phyloP scores from a whole-genome alignment of 2,797 vertebrate genomes.

The Rhodeus uyekii region DNA sequence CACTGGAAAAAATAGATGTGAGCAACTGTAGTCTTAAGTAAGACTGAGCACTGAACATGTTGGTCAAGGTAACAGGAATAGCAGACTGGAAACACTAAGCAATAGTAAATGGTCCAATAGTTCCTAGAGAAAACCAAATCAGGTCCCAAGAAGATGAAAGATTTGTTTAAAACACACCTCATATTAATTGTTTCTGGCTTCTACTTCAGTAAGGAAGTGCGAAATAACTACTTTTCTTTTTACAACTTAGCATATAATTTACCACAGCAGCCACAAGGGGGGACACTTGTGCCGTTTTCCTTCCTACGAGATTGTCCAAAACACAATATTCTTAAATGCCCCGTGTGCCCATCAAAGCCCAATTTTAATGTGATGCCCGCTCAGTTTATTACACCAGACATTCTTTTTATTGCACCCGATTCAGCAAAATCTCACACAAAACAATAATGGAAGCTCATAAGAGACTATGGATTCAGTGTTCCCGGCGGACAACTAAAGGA shows the following conservation, averaged over 20 bases:
- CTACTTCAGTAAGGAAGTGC: background rate
- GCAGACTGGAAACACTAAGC: background rate
- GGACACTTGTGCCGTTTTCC: background rate
- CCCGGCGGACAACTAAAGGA: background rate
- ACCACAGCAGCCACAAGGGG: slow-evolving; percentile 14
- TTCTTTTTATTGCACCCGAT: slow-evolving; percentile 30
- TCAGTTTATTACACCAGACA: slow-evolving; percentile 39
- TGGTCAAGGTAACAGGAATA: slow-evolving; percentile 4
- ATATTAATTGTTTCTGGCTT: background rate
- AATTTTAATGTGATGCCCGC: slow-evolving; percentile 13
- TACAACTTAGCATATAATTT: background rate
- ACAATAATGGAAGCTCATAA: slow-evolving; percentile 18
- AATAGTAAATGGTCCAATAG: background rate
- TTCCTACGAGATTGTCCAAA: slow-evolving; percentile 7
- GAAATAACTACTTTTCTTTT: background rate
- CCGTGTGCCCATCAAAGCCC: slow-evolving; percentile 1
- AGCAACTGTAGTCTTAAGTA: background rate
- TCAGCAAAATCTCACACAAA: slow-evolving; percentile 19
- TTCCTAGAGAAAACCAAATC: background rate
- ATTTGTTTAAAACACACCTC: background rate
- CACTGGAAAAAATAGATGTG: background rate
- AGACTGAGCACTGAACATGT: background rate
- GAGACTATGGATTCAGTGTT: background rate
- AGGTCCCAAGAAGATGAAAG: background rate
- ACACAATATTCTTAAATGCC: slow-evolving; percentile 7